Evolutionary conservation across 2,113 vertebrate genomes (phyloP).

Genomic region (Malurus cyaneus): DNA sequence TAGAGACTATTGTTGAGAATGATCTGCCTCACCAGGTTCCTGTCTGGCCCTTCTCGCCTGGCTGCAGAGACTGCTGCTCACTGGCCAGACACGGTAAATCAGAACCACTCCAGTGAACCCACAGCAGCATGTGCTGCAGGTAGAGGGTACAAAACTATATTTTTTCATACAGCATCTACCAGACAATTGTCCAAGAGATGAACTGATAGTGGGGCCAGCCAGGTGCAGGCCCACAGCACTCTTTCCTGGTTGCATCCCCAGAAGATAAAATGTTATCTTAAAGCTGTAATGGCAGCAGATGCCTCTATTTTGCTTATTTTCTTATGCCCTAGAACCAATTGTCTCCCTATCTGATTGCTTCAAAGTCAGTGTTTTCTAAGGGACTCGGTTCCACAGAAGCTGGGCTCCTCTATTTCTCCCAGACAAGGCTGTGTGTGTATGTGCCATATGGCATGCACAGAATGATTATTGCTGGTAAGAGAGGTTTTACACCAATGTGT

Average conservation of each 20-base stretch:
- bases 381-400: background rate
- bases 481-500: background rate
- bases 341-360: background rate
- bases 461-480: background rate
- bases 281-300: background rate
- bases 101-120: slow-evolving; percentile 28
- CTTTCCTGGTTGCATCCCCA: background rate
- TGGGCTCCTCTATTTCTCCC: background rate
- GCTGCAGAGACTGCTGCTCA: background rate
- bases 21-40: slow-evolving; percentile 54
- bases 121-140: background rate
- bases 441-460: background rate
- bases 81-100: slow-evolving; percentile 19
- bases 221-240: background rate
- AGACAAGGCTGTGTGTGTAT: background rate
- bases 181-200: background rate
- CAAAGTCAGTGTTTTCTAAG: background rate
- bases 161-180: background rate
- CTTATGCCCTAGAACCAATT: background rate
- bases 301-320: background rate
- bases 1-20: slow-evolving; percentile 44
- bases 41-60: slow-evolving; percentile 28
- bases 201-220: fast-evolving
- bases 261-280: background rate
- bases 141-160: background rate